Conservation (phyloP, 2,888 invertebrate species). For the Apotomis turbidana region DNA sequence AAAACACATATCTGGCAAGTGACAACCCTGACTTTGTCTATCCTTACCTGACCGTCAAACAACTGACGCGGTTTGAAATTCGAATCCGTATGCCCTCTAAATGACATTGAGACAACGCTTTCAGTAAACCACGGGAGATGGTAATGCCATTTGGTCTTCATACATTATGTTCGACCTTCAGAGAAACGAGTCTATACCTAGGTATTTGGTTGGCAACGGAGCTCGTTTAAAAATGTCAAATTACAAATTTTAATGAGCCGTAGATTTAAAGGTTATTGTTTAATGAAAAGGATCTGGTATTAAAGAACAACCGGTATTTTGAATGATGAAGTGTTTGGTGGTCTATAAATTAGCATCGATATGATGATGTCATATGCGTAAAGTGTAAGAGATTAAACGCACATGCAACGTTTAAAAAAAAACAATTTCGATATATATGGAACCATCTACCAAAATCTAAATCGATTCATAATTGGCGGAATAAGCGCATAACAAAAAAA, state of each 20-base stretch:
- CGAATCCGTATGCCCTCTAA: background rate
- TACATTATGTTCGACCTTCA: constrained; percentile 4
- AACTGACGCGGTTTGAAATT: background rate
- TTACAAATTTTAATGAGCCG: constrained; percentile 7
- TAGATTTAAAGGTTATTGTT: constrained; percentile 7
- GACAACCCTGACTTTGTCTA: background rate
- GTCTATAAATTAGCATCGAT: too few species aligned
- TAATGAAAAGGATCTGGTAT: background rate
- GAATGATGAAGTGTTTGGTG: too few species aligned
- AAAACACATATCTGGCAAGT: too few species aligned
- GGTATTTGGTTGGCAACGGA: constrained; percentile 13
- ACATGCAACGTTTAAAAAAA: too few species aligned
- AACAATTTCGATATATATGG: too few species aligned
- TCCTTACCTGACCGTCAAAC: background rate
- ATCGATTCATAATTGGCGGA: too few species aligned
- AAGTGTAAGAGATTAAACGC: too few species aligned
- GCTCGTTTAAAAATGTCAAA: constrained; percentile 2
- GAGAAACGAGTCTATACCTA: too few species aligned
- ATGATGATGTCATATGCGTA: too few species aligned
- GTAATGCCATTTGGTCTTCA: background rate
- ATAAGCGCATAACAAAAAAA: too few species aligned
- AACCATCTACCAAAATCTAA: too few species aligned
- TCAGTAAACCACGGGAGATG: background rate
- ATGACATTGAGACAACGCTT: background rate
- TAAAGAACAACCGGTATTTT: too few species aligned